Base-by-base conservation (phyloP, 2,797 vertebrate species). In the Rhyacichthys aspro region DNA sequence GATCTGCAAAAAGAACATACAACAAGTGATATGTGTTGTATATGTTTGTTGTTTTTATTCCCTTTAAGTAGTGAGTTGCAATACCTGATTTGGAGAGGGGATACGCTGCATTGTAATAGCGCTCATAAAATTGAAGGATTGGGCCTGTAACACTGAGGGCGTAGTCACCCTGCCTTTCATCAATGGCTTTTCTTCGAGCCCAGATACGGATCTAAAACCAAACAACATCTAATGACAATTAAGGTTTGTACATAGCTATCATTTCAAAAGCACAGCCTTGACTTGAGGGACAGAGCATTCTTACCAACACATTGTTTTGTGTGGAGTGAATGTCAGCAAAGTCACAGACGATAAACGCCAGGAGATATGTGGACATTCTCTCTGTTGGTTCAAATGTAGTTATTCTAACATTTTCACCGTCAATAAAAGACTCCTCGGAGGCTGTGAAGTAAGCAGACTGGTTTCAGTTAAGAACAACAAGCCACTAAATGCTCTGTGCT, bases 361-460 rank as follows among this genome's bases (percentile, higher is more conserved):
- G 73, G 41, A 98, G 84, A 75, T 98, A 98, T 0, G 96, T 95
- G 46, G 96, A 98, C 97, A 98, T 98, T 55, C 8, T 93, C 43
- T 86, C 66, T 0, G 96, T 96, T 52, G 90, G 83, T 0, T 91
- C 0, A 32, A 96, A 98, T 8, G 53, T 61, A 0, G 94, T 96
- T 54, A 78, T 0, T 0, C 0, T 85, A 89, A 96, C 93, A 0
- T 0, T 0, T 9, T 14, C 0, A 0, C 46, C 66, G 0, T 63
- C 6, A 0, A 86, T 57, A 6, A 3, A 0, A 4, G 16, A 1
- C 23, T 54, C 8, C 2, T 0, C 0, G 1, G 9, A 52, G 0
- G 0, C 94, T 95, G 73, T 1, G 43, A 71, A 36, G 33, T 45
- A 70, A 28, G 67, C 8, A 7, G 42, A 14, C 34, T 70, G 33